Evolutionary conservation across 2,797 vertebrate genomes (phyloP), one percentile per base, ranked within the genome.

Genomic region (Sarcophilus harrisii): DNA sequence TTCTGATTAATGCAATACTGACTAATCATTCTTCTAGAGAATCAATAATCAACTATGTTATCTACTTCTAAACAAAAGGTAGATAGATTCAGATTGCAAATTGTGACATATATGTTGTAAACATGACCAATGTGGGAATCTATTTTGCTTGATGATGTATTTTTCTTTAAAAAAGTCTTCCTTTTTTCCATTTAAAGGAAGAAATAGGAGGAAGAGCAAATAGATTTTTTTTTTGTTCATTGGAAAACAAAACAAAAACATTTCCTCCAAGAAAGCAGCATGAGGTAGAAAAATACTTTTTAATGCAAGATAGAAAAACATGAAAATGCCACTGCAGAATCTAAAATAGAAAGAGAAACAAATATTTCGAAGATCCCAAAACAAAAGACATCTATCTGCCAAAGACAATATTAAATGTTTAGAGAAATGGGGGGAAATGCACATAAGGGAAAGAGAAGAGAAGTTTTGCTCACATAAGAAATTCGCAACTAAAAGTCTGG

Each of bases 261-360:
- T 60, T 90, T 95, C 81, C 96, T 52, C 49, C 90, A 94, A 93
- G 57, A 29, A n/a, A 58, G 38, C 30, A 89, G 29, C 54, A 57
- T n/a, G 81, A 55, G 10, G n/a, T 16, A 24, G 5, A 96, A 16
- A 94, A 87, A 94, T 91, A 62, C 94, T 32, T 55, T 91, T 0
- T 60, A 90, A n/a, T 30, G 32, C 8, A 87, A 95, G 16, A 9
- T 4, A 0, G 5, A 94, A 95, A 21, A 91, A 93, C 0, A n/a
- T 38, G 28, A 57, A 73, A 90, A 28, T 96, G 57, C 16, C 28
- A 58, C 0, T 12, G 0, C 21, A 45, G 13, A 30, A n/a, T 24
- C 96, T 73, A 73, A 93, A 62, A 32, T 28, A 9, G 16, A 90
- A 96, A 93, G 1, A 21, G 58, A 89, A 91, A 54, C 18, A 55